Evolutionary conservation across 2,888 invertebrate genomes (phyloP), one percentile per base, ranked within the genome.

Genomic region (Eugnorisma glareosa): DNA sequence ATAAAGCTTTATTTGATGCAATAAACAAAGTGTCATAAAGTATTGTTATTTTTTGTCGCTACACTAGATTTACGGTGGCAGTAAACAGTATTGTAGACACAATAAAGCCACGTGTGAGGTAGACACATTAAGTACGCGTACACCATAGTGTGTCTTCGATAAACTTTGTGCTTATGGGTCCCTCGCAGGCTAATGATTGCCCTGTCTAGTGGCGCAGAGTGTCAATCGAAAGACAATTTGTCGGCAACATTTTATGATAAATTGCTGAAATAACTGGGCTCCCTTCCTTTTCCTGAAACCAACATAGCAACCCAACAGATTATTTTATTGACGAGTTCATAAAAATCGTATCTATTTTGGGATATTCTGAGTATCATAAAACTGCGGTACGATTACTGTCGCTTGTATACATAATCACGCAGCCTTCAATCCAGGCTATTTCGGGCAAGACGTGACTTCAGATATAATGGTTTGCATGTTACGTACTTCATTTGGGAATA

Each of bases 391-490:
- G 85, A 80, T 80, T 61, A 45, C 63, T 75, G 73, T 72, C 75
- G 28, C 40, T 54, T 28, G 61, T 61, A n/a, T n/a, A 61, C 45
- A 40, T 81, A 74, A 76, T 81, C 85, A 84, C 85, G 76, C 66
- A 76, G 75, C 51, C 74, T 74, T 79, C 71, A 72, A 76, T 68
- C 43, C 45, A 24, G 45, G 66, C 85, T 87, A 87, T 84, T 84
- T 87, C 21, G 51, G 74, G 74, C 43, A 40, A 31, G 64, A 84
- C 85, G 71, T 87, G 85, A 74, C 73, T 87, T 63, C 69, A 71
- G 77, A 74, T 64, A 73, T 79, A 72, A 79, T 86, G 77, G 73
- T 59, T 83, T 71, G 67, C 71, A 83, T 86, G 67, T 73, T 54
- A 66, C 54, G 31, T 61, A 74, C 73, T 73, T 48, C 40, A 61